Evolutionary conservation across 37 sponge, comb jelly and placozoan species (phyloP).

Genomic region (Spongia lamella): DNA sequence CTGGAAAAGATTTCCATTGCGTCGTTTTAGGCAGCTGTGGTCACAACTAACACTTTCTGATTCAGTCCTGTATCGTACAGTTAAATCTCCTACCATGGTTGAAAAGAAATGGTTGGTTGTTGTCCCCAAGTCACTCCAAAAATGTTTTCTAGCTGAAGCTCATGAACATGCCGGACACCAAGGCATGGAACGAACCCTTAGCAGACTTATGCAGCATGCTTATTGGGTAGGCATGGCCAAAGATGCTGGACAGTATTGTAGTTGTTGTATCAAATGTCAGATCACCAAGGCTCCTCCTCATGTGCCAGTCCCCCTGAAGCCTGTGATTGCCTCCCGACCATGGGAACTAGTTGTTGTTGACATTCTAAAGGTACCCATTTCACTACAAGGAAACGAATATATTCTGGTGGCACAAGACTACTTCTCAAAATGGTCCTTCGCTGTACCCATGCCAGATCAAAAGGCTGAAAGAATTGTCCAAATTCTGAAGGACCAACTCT

Average conservation of each 20-base stretch:
- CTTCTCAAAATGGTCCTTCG: constrained; percentile 17
- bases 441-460: too few relatives aligned
- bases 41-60: constrained; percentile 1
- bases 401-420: constrained; percentile 28
- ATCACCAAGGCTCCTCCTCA: constrained; percentile 10
- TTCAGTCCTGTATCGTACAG: too few relatives aligned
- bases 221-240: constrained; percentile 6
- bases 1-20: background rate
- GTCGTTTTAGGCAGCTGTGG: constrained; percentile 2
- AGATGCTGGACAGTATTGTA: too few relatives aligned
- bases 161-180: background rate
- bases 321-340: constrained; percentile 10
- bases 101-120: too few relatives aligned
- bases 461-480: too few relatives aligned
- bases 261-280: constrained; percentile 1
- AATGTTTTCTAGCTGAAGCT: too few relatives aligned
- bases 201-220: background rate
- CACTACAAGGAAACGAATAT: constrained; percentile 5
- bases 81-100: too few relatives aligned
- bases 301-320: constrained; percentile 8
- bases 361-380: constrained; percentile 10
- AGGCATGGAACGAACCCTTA: background rate
- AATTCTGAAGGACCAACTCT: background rate
- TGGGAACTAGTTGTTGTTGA: constrained; percentile 5
- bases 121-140: too few relatives aligned